Percentiles rank a stretch among this genome's conserved stretches.
These are phyloP conservation scores for Corythaixoides concolor DNA, from an alignment of 2,113 vertebrate genomes.

Conservation along the genomic window DNA sequence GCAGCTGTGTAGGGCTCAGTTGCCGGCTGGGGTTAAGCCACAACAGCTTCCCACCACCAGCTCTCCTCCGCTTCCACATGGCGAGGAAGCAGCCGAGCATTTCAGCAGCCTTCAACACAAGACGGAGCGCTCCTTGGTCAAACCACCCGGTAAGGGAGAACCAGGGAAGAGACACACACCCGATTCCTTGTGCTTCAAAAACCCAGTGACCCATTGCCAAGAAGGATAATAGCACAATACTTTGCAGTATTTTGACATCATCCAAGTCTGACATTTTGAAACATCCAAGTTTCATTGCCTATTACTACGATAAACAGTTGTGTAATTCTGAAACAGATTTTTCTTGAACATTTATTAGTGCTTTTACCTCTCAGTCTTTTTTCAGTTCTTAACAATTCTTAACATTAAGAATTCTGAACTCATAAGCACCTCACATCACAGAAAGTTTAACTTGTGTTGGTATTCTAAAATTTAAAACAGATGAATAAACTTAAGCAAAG, in stretches of 20 bases:
- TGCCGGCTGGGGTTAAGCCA: too few relatives aligned
- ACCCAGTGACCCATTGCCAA: neutral
- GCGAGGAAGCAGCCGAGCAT: neutral
- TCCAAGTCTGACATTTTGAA: neutral
- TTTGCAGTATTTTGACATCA: neutral
- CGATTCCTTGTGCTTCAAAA: neutral
- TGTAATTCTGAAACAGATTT: neutral
- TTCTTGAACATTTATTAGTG: neutral
- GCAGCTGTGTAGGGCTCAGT: too few relatives aligned
- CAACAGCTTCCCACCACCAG: neutral
- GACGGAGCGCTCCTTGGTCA: neutral
- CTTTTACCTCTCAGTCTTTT: neutral
- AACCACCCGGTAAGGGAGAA: neutral
- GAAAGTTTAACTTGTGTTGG: neutral
- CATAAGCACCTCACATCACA: neutral
- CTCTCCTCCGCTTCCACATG: accelerated
- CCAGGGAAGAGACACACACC: neutral
- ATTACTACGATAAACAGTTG: neutral
- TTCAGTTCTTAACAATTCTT: neutral
- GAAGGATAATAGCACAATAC: neutral
- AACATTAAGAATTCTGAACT: neutral
- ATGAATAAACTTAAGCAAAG: neutral
- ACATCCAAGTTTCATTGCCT: neutral
- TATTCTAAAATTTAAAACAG: neutral
- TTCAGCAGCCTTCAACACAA: neutral